Conservation (phyloP, 1,140 invertebrate genomes). For the Panulirus ornatus region DNA sequence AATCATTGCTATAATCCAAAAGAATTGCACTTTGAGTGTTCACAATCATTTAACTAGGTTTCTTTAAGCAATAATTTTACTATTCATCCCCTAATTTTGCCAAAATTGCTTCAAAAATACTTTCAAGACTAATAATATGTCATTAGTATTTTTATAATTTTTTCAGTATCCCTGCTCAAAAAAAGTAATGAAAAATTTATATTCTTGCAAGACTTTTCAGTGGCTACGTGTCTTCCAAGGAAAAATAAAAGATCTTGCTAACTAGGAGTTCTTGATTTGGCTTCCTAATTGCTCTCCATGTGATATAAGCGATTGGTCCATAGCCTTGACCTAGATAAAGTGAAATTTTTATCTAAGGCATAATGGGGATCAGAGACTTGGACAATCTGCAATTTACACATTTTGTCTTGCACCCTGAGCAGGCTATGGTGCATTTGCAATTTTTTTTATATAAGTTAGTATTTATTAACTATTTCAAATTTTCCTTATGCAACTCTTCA, state of each 20-base stretch:
- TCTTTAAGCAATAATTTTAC: no score
- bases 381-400: background rate
- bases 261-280: background rate
- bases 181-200: background rate
- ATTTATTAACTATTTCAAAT: slow-evolving; percentile 6
- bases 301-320: background rate
- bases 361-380: slow-evolving; percentile 54
- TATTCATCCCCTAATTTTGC: no score
- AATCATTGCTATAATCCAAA: no score
- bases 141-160: background rate
- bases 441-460: background rate
- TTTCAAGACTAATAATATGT: no score
- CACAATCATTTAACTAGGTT: no score
- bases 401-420: background rate
- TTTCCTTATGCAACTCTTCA: background rate
- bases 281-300: background rate
- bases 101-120: no score
- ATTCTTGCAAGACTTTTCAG: background rate
- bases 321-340: slow-evolving; percentile 59
- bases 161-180: background rate
- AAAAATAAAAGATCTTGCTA: background rate
- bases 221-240: background rate
- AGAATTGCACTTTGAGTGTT: no score
- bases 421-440: background rate
- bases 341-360: slow-evolving; percentile 50